These are phyloP conservation scores for Acomys russatus DNA, from an alignment of 2,797 vertebrate species.

Conservation along the genomic window DNA sequence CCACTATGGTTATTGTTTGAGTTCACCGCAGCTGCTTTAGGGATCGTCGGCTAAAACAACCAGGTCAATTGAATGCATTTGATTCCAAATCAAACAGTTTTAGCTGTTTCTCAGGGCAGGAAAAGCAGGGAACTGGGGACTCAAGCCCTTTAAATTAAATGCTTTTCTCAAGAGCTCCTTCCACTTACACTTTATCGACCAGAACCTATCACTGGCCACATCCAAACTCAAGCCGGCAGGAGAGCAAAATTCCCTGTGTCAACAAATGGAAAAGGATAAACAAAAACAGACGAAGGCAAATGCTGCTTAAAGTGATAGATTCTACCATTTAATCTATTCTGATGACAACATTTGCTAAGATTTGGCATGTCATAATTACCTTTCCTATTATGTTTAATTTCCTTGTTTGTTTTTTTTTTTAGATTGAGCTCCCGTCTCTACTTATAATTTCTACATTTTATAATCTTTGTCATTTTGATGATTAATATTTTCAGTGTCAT, in stretches of 20 bases:
- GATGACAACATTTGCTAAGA: background rate
- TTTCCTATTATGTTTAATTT: constrained; percentile 48
- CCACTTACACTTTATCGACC: background rate
- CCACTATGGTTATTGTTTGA: background rate
- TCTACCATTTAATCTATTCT: background rate
- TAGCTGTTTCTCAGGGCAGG: background rate
- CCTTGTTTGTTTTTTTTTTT: background rate
- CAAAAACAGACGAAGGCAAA: background rate
- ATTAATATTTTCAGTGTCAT: constrained; percentile 55
- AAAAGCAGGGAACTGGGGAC: background rate
- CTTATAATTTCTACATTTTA: constrained; percentile 6
- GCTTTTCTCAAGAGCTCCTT: background rate
- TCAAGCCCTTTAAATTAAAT: background rate
- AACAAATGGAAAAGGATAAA: background rate
- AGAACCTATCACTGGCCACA: background rate
- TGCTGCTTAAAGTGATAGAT: background rate
- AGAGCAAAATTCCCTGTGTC: background rate
- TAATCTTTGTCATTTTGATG: constrained; percentile 49
- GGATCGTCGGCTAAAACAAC: background rate
- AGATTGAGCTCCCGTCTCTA: background rate
- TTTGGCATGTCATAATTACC: constrained; percentile 27
- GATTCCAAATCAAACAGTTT: background rate
- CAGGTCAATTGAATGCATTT: background rate
- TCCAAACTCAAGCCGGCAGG: background rate
- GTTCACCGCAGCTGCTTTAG: background rate